Percentiles rank a stretch among this genome's conserved stretches.
Conservation (phyloP, 2,797 vertebrate genomes). For the Gymnothorax reevesii region DNA sequence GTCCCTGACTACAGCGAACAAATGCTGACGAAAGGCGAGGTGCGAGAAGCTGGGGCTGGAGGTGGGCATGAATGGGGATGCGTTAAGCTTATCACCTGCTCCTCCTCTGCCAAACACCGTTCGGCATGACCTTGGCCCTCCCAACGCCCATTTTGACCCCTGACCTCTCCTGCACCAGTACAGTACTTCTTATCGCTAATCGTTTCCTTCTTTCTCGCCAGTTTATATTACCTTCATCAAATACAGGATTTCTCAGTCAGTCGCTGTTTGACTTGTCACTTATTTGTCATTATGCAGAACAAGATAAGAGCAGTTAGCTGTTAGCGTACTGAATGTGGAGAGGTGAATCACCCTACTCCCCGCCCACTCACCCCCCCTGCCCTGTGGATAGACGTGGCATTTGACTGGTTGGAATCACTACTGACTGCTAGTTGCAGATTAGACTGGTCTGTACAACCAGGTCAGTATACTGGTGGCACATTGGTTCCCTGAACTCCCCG, state of each 20-base stretch:
- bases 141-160: slow-evolving; percentile 47
- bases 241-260: slow-evolving; percentile 52
- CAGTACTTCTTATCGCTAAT: slow-evolving; percentile 62
- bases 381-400: not conserved
- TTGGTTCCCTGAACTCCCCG: not conserved
- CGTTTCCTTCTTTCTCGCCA: slow-evolving; percentile 54
- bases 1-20: slow-evolving; percentile 66
- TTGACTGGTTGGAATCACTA: not conserved
- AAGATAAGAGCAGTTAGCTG: slow-evolving; percentile 48
- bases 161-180: slow-evolving; percentile 52
- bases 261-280: slow-evolving; percentile 63
- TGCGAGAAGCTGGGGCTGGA: not conserved
- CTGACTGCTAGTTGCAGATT: not conserved
- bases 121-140: slow-evolving; percentile 43
- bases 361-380: not conserved
- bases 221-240: slow-evolving; percentile 70
- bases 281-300: slow-evolving; percentile 59
- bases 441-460: not conserved
- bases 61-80: not conserved
- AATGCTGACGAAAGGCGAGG: slow-evolving; percentile 41
- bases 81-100: not conserved
- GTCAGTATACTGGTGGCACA: not conserved
- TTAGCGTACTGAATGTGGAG: slow-evolving; percentile 51
- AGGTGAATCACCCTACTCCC: slow-evolving; percentile 34
- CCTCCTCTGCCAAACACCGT: slow-evolving; percentile 28